Conservation (phyloP, 1,140 invertebrate species). For the Hypothenemus hampei region DNA sequence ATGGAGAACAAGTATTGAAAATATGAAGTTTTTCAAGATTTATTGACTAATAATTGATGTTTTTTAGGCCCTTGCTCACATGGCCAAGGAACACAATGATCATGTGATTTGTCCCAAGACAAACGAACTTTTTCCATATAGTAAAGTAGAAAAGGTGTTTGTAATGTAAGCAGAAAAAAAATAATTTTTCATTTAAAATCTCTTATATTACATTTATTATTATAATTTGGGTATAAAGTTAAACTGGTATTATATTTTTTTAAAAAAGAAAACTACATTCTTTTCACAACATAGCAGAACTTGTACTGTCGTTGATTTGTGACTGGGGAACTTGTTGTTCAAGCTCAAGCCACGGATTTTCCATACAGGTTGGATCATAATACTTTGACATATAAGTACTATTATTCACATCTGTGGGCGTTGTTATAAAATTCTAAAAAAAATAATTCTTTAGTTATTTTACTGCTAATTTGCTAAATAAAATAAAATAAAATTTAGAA, state of each 20-base stretch:
- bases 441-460: background rate
- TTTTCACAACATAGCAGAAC: too few relatives aligned
- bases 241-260: too few relatives aligned
- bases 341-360: conserved; percentile 3
- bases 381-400: background rate
- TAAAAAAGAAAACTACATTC: too few relatives aligned
- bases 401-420: background rate
- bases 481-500: background rate
- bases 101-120: conserved; percentile 88
- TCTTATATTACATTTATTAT: too few relatives aligned
- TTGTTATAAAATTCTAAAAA: conserved; percentile 1
- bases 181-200: too few relatives aligned
- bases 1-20: conserved; percentile 87
- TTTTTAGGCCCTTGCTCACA: conserved; percentile 73
- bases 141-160: conserved; percentile 91
- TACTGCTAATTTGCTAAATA: background rate
- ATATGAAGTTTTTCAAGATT: background rate
- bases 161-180: conserved; percentile 77
- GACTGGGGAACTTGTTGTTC: background rate
- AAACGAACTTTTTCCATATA: conserved; percentile 81
- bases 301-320: too few relatives aligned
- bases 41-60: conserved; percentile 28
- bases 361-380: conserved; percentile 2
- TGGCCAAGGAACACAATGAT: conserved; percentile 84
- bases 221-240: too few relatives aligned